Base-by-base conservation (phyloP, 2,888 invertebrate species). In the Leptinotarsa tumamoca region DNA sequence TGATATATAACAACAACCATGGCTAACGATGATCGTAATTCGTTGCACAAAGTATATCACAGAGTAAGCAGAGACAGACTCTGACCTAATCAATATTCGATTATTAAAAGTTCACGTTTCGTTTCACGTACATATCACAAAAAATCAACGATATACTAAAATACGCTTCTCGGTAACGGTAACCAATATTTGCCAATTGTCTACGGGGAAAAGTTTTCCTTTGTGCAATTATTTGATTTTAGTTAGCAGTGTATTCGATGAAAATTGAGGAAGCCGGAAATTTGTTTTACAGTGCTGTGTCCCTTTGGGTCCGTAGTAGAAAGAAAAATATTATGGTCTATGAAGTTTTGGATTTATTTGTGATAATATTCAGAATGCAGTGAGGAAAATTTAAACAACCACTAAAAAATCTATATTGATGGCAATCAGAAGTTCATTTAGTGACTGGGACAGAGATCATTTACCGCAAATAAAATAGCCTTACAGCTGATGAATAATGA, bases 1-100 rank as follows among this genome's bases (percentile, higher is more conserved):
- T 79, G 78, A 79, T 81, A 78, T 79, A 75, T 75, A 75, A 72
- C 75, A 78, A 81, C 80, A 74, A 73, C 78, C 79, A 79, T 78
- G 81, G 81, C 82, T 79, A 73, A 81, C 82, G 83, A 81, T 82
- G 82, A 84, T 83, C 82, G 84, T 85, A 86, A 85, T 85, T 84
- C 84, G 83, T 82, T 84, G 83, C 84, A 85, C 85, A 85, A 85
- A 85, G 84, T 84, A 84, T 85, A 85, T 85, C 83, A 83, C 83
- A 84, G 79, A 82, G 83, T 82, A 81, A 83, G 82, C 82, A 82
- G 79, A 79, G 77, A 78, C 77, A 77, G 77, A 75, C 78, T 70
- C 68, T 69, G 78, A 74, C 71, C 74, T 78, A 81, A 81, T 84
- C 83, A 82, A 84, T 84, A 84, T 83, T 83, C 83, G 83, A 83